Base-by-base conservation (phyloP, 1,140 invertebrate species). In the Trachymyrmex cornetzi region DNA sequence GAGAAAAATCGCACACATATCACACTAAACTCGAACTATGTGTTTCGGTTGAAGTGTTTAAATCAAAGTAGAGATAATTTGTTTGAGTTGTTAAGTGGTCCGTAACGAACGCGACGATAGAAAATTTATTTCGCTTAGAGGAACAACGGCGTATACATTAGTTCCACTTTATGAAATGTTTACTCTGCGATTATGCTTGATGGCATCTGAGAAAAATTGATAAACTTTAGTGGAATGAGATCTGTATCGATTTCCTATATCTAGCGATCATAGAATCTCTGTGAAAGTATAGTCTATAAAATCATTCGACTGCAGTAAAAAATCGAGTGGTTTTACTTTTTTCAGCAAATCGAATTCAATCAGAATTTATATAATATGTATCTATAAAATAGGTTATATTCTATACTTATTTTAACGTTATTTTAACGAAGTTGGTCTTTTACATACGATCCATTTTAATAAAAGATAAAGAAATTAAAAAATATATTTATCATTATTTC, bases 151-250 rank as follows among this genome's bases (percentile, higher is more conserved):
- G 2, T 55, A 24, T 12, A 16, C 14, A 55, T 77, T 6, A 19
- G 16, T 59, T 53, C 12, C 14, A n/a, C 30, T 81, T 81, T 81
- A 27, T 81, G 64, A 81, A 81, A 81, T 81, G 69, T 81, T 81
- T 19, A 69, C 67, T n/a, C 14, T 50, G 48, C 19, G 48, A 69
- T 81, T 81, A 81, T 48, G 14, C 63, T 66, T 67, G 19, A 55
- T 38, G 34, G 34, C 9, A 50, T 16, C n/a, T 9, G 34, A 67
- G 77, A 55, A 38, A 55, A 55, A 55, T 55, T 53, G 27, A 34
- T 50, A 44, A 63, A 80, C n/a, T 81, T n/a, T 27, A 27, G 19
- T 38, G 14, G 5, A 59, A 38, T 14, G 19, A 27, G 11, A 75
- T 75, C 57, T 38, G 34, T 38, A 38, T 38, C 7, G 27, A 34